Percentiles rank a stretch among this genome's conserved stretches.
phyloP scores from a whole-genome alignment of 1,140 invertebrate species.

The Drosophila tani region DNA sequence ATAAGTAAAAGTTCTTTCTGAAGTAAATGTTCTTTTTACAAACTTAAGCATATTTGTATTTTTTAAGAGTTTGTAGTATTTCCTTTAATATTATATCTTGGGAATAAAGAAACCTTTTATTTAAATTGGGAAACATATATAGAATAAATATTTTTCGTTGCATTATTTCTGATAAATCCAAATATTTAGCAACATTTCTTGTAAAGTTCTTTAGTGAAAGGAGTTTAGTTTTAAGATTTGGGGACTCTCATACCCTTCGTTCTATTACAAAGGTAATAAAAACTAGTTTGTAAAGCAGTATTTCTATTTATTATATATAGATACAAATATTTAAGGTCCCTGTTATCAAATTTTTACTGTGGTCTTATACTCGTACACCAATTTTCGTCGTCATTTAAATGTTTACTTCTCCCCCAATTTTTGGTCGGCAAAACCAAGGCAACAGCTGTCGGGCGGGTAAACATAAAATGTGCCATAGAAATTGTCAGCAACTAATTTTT shows the following conservation, averaged over 20 bases:
- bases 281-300: not conserved
- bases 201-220: not conserved
- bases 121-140: too few species aligned
- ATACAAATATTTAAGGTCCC: not conserved
- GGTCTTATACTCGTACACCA: not conserved
- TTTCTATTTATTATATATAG: not conserved
- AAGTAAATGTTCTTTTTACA: too few species aligned
- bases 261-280: not conserved
- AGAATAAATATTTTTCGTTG: too few species aligned
- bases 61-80: not conserved
- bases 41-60: too few species aligned
- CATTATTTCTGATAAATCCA: too few species aligned
- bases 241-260: fast-evolving
- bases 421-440: constrained; percentile 28
- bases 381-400: constrained; percentile 2
- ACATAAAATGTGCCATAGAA: constrained; percentile 14
- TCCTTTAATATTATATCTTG: not conserved
- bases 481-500: not conserved
- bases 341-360: constrained; percentile 10
- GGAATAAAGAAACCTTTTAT: not conserved
- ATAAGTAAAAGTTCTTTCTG: too few species aligned
- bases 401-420: constrained; percentile 26
- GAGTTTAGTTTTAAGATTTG: not conserved
- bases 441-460: constrained; percentile 32
- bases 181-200: not conserved